These are phyloP conservation scores for Geotrypetes seraphini DNA, from an alignment of 2,797 vertebrate species.

Conservation along the genomic window DNA sequence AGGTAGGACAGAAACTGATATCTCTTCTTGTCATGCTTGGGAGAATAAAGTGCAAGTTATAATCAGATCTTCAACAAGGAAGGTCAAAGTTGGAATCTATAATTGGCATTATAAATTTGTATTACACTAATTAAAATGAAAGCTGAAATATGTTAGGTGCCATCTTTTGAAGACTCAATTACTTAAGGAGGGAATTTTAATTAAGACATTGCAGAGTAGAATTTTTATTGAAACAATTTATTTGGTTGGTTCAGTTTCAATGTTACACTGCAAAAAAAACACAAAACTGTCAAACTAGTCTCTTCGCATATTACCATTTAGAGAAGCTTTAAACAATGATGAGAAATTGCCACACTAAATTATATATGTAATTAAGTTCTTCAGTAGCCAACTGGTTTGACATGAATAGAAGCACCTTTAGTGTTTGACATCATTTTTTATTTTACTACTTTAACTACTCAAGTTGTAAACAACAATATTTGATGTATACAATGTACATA, in stretches of 20 bases:
- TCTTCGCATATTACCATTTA: conserved; percentile 11
- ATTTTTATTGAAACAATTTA: conserved; percentile 23
- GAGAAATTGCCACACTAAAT: conserved; percentile 29
- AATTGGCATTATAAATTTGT: conserved; percentile 50
- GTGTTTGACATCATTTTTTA: no score
- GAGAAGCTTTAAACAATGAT: conserved; percentile 13
- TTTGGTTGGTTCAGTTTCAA: conserved; percentile 4
- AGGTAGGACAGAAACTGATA: conserved; percentile 81
- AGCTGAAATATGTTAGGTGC: conserved; percentile 37
- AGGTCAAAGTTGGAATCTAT: conserved; percentile 44
- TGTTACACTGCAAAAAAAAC: background rate
- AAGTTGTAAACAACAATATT: no score
- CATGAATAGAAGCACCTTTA: background rate
- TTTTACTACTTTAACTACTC: no score
- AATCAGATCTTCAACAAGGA: conserved; percentile 40
- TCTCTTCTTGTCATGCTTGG: conserved; percentile 50
- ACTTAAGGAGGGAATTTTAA: conserved; percentile 13
- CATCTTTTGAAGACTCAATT: conserved; percentile 36
- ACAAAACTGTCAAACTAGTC: background rate
- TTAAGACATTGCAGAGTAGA: conserved; percentile 2
- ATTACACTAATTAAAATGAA: conserved; percentile 46
- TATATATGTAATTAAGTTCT: conserved; percentile 21
- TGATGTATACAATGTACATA: no score
- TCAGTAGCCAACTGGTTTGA: conserved; percentile 15
- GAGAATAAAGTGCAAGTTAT: conserved; percentile 50